Evolutionary conservation across 2,797 vertebrate species (phyloP).

Genomic region (Nothura maculosa): DNA sequence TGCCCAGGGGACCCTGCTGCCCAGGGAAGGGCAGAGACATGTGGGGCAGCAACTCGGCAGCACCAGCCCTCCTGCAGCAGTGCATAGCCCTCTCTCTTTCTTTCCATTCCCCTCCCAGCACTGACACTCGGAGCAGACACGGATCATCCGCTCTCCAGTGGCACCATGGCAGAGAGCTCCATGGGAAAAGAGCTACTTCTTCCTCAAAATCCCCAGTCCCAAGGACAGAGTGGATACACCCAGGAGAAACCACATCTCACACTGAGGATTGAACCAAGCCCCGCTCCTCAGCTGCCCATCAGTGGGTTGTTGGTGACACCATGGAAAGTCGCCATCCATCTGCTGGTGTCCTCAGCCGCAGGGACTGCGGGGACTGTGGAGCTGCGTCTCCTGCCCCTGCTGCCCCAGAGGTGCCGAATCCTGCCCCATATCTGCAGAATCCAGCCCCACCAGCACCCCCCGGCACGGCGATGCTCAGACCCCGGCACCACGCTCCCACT

Average conservation of each 20-base stretch:
- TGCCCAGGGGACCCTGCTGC: no score
- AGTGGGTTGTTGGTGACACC: neutral
- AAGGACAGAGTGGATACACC: neutral
- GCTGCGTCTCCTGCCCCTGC: neutral
- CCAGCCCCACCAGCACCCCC: neutral
- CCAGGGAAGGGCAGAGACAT: no score
- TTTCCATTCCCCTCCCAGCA: neutral
- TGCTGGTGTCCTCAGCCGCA: neutral
- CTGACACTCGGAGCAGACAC: neutral
- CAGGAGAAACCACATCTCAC: rapidly evolving
- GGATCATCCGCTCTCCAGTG: neutral
- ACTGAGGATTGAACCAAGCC: neutral
- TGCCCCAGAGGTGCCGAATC: neutral
- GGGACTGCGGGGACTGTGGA: neutral
- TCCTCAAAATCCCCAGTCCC: rapidly evolving
- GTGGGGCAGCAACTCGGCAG: neutral
- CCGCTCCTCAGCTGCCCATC: rapidly evolving
- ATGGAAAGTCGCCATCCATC: neutral
- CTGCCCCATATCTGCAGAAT: neutral
- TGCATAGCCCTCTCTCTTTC: rapidly evolving
- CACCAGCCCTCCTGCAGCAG: rapidly evolving
- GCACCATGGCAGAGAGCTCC: neutral
- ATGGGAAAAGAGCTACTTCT: neutral
- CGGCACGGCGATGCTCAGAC: no score
- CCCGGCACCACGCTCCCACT: neutral